These are phyloP conservation scores for Callyntrura guangdongensis DNA, from an alignment of 2,888 invertebrate species.

Conservation along the genomic window DNA sequence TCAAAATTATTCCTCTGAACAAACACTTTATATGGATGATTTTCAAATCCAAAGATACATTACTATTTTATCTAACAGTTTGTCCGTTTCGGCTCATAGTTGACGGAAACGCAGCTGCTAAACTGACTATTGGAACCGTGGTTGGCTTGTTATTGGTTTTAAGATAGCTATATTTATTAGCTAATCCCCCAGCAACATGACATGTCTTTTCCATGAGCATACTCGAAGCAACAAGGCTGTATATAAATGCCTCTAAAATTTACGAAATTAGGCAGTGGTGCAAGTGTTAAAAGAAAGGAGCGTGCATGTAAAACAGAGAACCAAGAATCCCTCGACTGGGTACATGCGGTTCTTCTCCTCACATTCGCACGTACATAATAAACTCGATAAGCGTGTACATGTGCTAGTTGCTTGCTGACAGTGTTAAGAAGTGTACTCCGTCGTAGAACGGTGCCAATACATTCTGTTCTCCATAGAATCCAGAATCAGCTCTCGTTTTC, in stretches of 20 bases:
- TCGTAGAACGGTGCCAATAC: neutral
- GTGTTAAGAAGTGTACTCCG: conserved; percentile 12
- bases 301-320: neutral
- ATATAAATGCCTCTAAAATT: neutral
- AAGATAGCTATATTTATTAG: too few relatives aligned
- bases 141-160: too few relatives aligned
- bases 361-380: neutral
- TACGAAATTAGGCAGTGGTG: neutral
- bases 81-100: too few relatives aligned
- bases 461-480: neutral
- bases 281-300: neutral
- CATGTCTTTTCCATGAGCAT: too few relatives aligned
- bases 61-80: too few relatives aligned
- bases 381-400: neutral
- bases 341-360: neutral
- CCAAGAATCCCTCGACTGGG: neutral
- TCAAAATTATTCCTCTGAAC: neutral
- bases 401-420: neutral
- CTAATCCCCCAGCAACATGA: too few relatives aligned
- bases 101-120: too few relatives aligned
- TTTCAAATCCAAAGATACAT: too few relatives aligned
- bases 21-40: too few relatives aligned
- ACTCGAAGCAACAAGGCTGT: neutral
- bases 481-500: neutral
- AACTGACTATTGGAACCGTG: too few relatives aligned